A percentile compares a stretch with the other conserved stretches of the same genome.
These are phyloP conservation scores for Melanocharis versteri DNA, from an alignment of 2,113 vertebrate genomes.

Conservation along the genomic window DNA sequence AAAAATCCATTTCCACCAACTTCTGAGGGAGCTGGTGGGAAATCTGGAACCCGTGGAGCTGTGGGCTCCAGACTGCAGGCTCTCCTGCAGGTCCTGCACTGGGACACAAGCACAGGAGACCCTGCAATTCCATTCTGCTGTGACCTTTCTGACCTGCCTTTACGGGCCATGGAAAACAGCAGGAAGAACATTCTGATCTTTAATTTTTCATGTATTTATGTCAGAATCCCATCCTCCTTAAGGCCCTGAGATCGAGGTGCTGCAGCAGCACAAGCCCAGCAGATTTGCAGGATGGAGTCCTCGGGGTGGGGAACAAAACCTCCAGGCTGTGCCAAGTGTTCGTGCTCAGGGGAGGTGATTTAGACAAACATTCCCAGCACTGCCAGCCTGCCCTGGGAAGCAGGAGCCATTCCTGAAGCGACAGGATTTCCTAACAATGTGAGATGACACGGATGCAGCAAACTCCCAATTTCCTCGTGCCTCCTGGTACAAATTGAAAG, in stretches of 20 bases:
- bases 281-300: background rate
- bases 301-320: background rate
- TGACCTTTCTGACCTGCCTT: background rate
- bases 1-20: background rate
- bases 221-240: background rate
- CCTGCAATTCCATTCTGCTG: background rate
- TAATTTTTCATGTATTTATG: background rate
- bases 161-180: background rate
- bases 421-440: background rate
- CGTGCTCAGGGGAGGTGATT: background rate
- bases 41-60: background rate
- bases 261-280: background rate
- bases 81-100: background rate
- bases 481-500: constrained; percentile 14
- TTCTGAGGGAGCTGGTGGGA: background rate
- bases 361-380: background rate
- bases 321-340: background rate
- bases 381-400: background rate
- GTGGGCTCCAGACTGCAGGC: background rate
- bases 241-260: background rate
- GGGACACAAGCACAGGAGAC: background rate
- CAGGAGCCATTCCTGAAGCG: background rate
- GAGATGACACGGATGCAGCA: background rate
- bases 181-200: background rate
- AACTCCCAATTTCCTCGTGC: background rate